A percentile compares a stretch with the other conserved stretches of the same genome.
Evolutionary conservation across 1,140 invertebrate species (phyloP).

Genomic region (Heliconius melpomene): DNA sequence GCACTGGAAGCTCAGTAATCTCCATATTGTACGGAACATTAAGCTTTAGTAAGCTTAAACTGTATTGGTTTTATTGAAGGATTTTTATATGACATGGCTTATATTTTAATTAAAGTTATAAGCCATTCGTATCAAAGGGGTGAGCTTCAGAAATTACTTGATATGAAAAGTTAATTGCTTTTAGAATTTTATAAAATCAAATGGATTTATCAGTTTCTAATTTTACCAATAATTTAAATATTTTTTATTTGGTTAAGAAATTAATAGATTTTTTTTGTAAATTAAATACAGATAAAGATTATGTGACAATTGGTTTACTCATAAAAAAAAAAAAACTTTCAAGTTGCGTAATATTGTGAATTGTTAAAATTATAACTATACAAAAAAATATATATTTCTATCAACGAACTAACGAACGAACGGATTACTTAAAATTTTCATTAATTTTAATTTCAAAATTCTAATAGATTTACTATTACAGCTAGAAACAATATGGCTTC

Average conservation of each 20-base stretch:
- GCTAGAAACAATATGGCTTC: background rate
- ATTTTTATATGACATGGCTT: conserved; percentile 1
- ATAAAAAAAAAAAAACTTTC: too few species aligned
- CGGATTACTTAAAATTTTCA: background rate
- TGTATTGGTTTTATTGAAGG: conserved; percentile 5
- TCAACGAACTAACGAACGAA: background rate
- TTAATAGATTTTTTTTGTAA: too few species aligned
- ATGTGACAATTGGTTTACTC: too few species aligned
- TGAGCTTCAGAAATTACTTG: background rate
- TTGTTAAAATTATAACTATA: background rate
- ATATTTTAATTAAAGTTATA: background rate
- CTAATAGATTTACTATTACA: background rate
- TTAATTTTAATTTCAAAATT: background rate
- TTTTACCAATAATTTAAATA: background rate
- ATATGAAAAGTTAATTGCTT: background rate
- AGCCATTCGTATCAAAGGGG: background rate
- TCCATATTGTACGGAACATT: background rate
- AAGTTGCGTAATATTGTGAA: background rate
- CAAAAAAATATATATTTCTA: background rate
- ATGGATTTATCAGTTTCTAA: background rate
- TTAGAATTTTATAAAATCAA: background rate
- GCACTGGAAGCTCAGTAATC: background rate
- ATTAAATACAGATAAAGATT: too few species aligned
- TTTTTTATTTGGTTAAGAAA: too few species aligned
- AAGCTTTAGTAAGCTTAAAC: background rate